Conservation (phyloP, 1,140 invertebrate genomes). For the Achatina immaculata region DNA sequence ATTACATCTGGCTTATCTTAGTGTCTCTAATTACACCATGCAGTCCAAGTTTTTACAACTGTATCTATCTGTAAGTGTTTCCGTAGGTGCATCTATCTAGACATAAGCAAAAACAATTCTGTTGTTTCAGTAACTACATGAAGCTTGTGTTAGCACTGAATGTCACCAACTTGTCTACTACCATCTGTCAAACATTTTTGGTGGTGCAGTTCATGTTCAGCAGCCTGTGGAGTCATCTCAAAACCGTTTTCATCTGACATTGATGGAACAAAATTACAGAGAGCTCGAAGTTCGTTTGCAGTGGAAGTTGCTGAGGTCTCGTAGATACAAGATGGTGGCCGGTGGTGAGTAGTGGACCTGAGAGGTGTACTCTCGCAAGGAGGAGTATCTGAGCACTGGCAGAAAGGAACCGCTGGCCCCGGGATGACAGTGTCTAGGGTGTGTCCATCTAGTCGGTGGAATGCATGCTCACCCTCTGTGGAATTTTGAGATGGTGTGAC, state of each 20-base stretch:
- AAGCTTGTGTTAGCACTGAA: neutral
- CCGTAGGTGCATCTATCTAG: too few species aligned
- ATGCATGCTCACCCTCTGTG: conserved; percentile 1
- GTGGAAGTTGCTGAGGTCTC: neutral
- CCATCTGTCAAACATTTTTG: neutral
- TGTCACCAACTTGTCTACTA: neutral
- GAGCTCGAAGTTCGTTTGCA: neutral
- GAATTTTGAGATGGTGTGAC: neutral
- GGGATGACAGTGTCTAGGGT: neutral
- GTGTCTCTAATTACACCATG: too few species aligned
- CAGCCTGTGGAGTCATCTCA: neutral
- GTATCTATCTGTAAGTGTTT: too few species aligned
- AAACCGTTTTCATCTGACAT: neutral
- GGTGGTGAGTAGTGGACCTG: neutral
- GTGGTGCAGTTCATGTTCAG: neutral
- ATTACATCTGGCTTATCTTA: neutral
- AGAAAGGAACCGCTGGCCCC: neutral
- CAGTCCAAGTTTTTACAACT: too few species aligned
- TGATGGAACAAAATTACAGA: neutral
- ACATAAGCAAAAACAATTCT: too few species aligned
- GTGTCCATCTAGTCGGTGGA: conserved; percentile 5
- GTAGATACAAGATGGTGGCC: neutral
- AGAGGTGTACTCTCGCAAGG: conserved; percentile 11
- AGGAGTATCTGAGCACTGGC: neutral
- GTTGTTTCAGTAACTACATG: too few species aligned